Percentiles rank a stretch among this genome's conserved stretches.
Evolutionary conservation across 2,797 vertebrate genomes (phyloP).

Genomic region (Coilia nasus): DNA sequence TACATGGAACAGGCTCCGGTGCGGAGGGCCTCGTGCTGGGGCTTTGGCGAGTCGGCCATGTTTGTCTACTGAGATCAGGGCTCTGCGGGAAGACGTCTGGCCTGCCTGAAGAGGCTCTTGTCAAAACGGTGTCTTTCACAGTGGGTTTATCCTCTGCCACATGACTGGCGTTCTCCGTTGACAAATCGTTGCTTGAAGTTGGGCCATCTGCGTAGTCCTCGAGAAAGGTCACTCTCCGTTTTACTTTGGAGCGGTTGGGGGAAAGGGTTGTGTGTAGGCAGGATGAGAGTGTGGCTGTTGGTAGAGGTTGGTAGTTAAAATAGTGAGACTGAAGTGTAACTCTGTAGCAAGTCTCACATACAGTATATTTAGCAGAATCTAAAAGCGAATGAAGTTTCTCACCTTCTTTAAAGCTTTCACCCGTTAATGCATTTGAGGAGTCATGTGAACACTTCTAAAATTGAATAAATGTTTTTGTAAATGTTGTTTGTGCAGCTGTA

Average conservation of each 20-base stretch:
- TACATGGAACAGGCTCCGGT: neutral
- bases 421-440: neutral
- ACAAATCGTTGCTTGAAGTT: neutral
- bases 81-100: neutral
- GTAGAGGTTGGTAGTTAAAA: constrained; percentile 60
- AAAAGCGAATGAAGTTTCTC: neutral
- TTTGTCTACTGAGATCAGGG: constrained; percentile 3
- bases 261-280: constrained; percentile 57
- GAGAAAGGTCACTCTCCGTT: constrained; percentile 65
- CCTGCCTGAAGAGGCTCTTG: neutral
- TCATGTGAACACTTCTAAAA: neutral
- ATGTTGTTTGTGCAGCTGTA: neutral
- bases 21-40: neutral
- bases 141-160: neutral
- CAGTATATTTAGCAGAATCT: neutral
- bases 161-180: neutral
- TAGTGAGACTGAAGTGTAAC: neutral
- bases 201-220: constrained; percentile 42
- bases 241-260: constrained; percentile 20
- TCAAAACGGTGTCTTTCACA: neutral
- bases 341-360: neutral
- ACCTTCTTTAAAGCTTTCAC: constrained; percentile 17
- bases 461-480: neutral
- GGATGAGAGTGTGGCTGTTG: constrained; percentile 55
- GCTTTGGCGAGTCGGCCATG: neutral